Conservation (phyloP, 2,888 invertebrate species). For the Cancer borealis region DNA sequence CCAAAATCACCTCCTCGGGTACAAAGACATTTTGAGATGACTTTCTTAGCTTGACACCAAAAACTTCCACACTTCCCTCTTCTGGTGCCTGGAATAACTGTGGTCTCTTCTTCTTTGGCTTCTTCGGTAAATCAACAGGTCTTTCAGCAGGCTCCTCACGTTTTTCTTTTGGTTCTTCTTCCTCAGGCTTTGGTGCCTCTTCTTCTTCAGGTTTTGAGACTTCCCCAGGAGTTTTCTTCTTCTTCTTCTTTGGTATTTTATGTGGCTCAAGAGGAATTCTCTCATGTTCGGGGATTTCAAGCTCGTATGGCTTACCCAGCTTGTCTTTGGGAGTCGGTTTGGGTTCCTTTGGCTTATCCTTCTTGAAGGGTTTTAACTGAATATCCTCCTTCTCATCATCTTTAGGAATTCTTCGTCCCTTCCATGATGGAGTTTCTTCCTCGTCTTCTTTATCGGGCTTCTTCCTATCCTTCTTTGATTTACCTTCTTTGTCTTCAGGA, state of each 20-base stretch:
- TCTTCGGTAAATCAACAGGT: conserved; percentile 17
- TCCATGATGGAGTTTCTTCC: conserved; percentile 59
- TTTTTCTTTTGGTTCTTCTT: neutral
- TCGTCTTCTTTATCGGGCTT: conserved; percentile 64
- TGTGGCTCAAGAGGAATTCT: conserved; percentile 55
- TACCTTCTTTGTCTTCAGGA: conserved; percentile 18
- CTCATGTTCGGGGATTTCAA: conserved; percentile 60
- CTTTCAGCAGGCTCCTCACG: conserved; percentile 35
- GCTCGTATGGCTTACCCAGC: conserved; percentile 55
- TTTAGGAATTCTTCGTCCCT: conserved; percentile 59
- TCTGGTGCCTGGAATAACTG: conserved; percentile 43
- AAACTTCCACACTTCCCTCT: conserved; percentile 54
- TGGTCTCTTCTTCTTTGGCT: conserved; percentile 48
- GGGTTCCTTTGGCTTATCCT: conserved; percentile 58
- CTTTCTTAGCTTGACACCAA: conserved; percentile 61
- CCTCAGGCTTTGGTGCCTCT: conserved; percentile 28
- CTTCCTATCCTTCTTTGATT: conserved; percentile 51
- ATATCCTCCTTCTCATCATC: conserved; percentile 67
- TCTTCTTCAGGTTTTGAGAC: conserved; percentile 38
- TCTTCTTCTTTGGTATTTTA: conserved; percentile 58
- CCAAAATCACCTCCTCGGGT: conserved; percentile 63
- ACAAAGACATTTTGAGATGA: conserved; percentile 64
- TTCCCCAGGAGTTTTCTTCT: conserved; percentile 36
- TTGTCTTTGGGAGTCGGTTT: conserved; percentile 53
- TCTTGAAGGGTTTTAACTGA: conserved; percentile 68